Evolutionary conservation across 2,888 invertebrate genomes (phyloP).

Genomic region (Rhingia rostrata): DNA sequence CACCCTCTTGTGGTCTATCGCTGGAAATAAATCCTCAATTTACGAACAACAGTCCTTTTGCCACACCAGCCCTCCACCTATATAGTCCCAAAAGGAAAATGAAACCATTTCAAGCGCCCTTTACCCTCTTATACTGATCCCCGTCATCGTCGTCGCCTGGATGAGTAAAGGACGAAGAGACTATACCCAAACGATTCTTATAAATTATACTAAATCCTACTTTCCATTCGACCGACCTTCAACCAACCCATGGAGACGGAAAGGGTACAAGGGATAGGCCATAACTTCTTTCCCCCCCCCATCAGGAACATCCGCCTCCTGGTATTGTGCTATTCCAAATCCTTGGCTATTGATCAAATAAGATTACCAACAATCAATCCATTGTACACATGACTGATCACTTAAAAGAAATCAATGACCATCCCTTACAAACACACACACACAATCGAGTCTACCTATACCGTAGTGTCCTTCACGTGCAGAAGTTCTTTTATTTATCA

Average conservation of each 20-base stretch:
- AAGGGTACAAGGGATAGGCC: slow-evolving; percentile 28
- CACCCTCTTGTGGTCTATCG: slow-evolving; percentile 73
- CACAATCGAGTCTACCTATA: slow-evolving; percentile 1
- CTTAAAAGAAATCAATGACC: slow-evolving; percentile 77
- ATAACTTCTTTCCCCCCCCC: slow-evolving; percentile 39
- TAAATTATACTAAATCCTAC: slow-evolving; percentile 71
- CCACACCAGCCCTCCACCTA: neutral
- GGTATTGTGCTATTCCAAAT: slow-evolving; percentile 50
- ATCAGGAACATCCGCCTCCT: neutral
- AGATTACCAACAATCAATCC: slow-evolving; percentile 77
- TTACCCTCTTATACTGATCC: neutral
- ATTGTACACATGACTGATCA: slow-evolving; percentile 76
- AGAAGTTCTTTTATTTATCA: slow-evolving; percentile 31
- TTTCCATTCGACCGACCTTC: slow-evolving; percentile 62
- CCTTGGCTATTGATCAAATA: slow-evolving; percentile 76
- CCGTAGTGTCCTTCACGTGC: slow-evolving; percentile 59
- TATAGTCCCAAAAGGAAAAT: slow-evolving; percentile 40
- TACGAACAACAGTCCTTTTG: slow-evolving; percentile 51
- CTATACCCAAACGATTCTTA: slow-evolving; percentile 52
- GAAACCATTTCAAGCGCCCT: slow-evolving; percentile 58
- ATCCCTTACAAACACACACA: slow-evolving; percentile 43
- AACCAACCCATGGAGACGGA: slow-evolving; percentile 23
- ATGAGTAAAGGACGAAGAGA: slow-evolving; percentile 15
- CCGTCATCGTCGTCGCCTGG: neutral
- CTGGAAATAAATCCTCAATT: slow-evolving; percentile 72